A percentile compares a stretch with the other conserved stretches of the same genome.
Conservation (phyloP, 92 coral and sea anemone species). For the Zoanthus sociatus region DNA sequence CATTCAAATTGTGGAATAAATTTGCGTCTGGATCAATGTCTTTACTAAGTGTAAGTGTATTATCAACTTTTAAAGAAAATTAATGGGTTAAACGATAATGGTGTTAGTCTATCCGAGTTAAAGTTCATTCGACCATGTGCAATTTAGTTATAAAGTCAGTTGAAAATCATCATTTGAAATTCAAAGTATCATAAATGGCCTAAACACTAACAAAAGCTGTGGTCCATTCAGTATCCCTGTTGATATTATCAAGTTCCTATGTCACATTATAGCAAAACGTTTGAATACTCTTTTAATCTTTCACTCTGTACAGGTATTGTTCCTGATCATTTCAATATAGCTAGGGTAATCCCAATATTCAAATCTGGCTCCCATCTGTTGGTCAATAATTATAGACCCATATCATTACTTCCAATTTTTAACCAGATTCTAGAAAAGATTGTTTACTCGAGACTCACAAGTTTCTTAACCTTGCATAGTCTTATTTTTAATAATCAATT, state of each 20-base stretch:
- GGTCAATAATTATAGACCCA: not conserved
- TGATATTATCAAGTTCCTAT: not conserved
- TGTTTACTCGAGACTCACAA: not conserved
- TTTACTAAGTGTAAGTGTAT: too few relatives aligned
- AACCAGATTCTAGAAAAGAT: not conserved
- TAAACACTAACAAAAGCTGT: not conserved
- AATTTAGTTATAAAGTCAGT: too few relatives aligned
- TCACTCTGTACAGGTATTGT: not conserved
- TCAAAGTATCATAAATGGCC: not conserved
- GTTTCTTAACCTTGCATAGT: not conserved
- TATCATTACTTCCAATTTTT: not conserved
- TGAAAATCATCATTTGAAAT: not conserved
- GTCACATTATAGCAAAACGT: not conserved
- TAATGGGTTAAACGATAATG: too few relatives aligned
- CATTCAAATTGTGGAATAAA: too few relatives aligned
- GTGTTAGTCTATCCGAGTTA: too few relatives aligned
- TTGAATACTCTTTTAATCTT: not conserved
- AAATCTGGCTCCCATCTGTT: not conserved
- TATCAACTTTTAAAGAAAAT: too few relatives aligned
- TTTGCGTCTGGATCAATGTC: too few relatives aligned
- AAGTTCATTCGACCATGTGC: too few relatives aligned
- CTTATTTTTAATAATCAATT: not conserved
- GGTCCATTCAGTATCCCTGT: not conserved
- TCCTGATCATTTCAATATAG: not conserved
- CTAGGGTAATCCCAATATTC: not conserved